Base-by-base conservation (phyloP, 2,113 vertebrate species). In the Sapayoa aenigma region DNA sequence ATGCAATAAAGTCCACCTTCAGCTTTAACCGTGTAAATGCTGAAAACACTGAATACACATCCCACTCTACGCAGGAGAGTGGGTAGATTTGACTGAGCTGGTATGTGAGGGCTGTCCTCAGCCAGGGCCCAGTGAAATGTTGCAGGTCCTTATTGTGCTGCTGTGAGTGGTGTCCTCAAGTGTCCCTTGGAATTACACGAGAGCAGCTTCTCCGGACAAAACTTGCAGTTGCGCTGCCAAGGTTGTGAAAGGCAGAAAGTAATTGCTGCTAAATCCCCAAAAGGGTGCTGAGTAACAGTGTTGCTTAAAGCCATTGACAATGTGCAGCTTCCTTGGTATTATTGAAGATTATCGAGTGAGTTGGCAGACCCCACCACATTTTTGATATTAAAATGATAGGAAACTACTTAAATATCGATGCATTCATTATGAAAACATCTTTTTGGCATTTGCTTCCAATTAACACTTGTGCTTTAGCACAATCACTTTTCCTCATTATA, bases 371-470 rank as follows among this genome's bases (percentile, higher is more conserved):
- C 47, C 56, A 88, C 80, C 19, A 75, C 17, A 59, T 87, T 90
- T 95, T 86, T 79, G 14, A 44, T 82, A 95, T 76, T 86, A 83
- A 96, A 96, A 90, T 33, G 35, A 30, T 41, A 41, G 68, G 77
- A 90, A 89, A 87, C 58, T 66, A 90, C 73, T 87, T 87, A 84
- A 93, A 87, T 65, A 79, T 42, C 5, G 0, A 77, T 72, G 33
- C 27, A 79, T 71, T 88, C 42, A 75, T 91, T 93, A 78, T 2
- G 2, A 71, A 95, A 96, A 85, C 86, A 92, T 88, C 67, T 94
- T 97, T 95, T 71, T 75, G 50, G 90, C 86, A 95, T 94, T 95
- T 93, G 77, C 18, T 93, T 68, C 66, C 62, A 94, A 93, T 93
- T 91, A 93, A 90, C 6, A 12, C n/a, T 49, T 37, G 47, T 39